phyloP scores from a whole-genome alignment of 1,140 invertebrate genomes.

The Copidosoma floridanum region DNA sequence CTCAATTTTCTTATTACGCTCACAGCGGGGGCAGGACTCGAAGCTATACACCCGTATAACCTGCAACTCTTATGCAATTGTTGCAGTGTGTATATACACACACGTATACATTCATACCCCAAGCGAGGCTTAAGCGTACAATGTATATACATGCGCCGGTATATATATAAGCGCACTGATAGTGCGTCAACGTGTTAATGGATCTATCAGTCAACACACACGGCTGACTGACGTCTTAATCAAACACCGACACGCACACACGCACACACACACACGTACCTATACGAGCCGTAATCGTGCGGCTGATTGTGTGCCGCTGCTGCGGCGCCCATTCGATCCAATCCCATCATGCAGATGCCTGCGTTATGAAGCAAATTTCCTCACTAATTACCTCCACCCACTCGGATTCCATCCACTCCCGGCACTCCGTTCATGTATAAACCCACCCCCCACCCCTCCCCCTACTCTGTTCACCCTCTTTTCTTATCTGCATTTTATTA shows the following conservation, averaged over 20 bases:
- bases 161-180: slow-evolving; percentile 36
- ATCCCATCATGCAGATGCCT: slow-evolving; percentile 15
- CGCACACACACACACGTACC: no score
- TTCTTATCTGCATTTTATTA: no score
- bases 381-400: slow-evolving; percentile 51
- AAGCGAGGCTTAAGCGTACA: no score
- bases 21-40: not conserved
- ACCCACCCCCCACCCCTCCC: no score
- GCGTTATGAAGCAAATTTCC: slow-evolving; percentile 33
- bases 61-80: no score
- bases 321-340: slow-evolving; percentile 36
- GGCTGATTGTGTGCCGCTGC: slow-evolving; percentile 32
- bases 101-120: no score
- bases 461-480: no score
- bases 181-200: slow-evolving; percentile 46
- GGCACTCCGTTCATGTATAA: not conserved
- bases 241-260: slow-evolving; percentile 41
- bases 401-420: slow-evolving; percentile 48
- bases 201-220: slow-evolving; percentile 48
- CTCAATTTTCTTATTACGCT: not conserved
- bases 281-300: slow-evolving; percentile 31
- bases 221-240: slow-evolving; percentile 47
- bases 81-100: no score
- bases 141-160: not conserved
- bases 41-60: no score